phyloP scores from a whole-genome alignment of 2,113 vertebrate genomes.

The Morone chrysops region DNA sequence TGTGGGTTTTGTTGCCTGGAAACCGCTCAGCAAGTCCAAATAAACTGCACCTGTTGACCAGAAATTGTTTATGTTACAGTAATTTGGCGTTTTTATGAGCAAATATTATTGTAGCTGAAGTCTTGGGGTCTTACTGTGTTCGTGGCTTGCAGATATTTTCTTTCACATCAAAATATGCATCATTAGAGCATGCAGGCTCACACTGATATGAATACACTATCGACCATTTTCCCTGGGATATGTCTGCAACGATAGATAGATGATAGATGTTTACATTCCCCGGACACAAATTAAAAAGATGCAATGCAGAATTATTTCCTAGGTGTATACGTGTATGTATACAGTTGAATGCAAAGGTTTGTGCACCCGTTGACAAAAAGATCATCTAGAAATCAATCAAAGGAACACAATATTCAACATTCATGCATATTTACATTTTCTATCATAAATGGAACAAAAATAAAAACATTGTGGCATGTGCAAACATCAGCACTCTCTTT shows the following conservation, averaged over 20 bases:
- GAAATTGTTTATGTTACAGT: background rate
- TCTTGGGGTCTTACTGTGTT: conserved; percentile 49
- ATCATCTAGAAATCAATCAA: too few relatives aligned
- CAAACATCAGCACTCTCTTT: too few relatives aligned
- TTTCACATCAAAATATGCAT: conserved; percentile 46
- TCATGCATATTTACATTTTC: too few relatives aligned
- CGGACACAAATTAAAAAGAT: too few relatives aligned
- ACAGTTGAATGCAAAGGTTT: too few relatives aligned
- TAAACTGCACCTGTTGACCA: conserved; percentile 48
- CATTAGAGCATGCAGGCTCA: conserved; percentile 39
- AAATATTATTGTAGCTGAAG: background rate
- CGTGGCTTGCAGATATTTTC: conserved; percentile 31
- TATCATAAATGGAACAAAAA: too few relatives aligned
- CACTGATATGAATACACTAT: conserved; percentile 53
- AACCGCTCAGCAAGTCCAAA: conserved; percentile 19
- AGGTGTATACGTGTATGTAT: too few relatives aligned
- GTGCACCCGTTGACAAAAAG: too few relatives aligned
- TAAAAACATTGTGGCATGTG: too few relatives aligned
- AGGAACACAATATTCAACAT: too few relatives aligned
- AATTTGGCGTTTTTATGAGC: background rate
- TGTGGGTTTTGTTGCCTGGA: conserved; percentile 66
- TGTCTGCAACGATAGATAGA: conserved; percentile 3
- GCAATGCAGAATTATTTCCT: too few relatives aligned
- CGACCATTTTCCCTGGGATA: rapidly evolving
- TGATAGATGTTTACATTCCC: too few relatives aligned